Evolutionary conservation across 92 coral and sea anemone species (phyloP), one percentile per base, ranked within the genome.

Genomic region (Umimayanthus kanabou): DNA sequence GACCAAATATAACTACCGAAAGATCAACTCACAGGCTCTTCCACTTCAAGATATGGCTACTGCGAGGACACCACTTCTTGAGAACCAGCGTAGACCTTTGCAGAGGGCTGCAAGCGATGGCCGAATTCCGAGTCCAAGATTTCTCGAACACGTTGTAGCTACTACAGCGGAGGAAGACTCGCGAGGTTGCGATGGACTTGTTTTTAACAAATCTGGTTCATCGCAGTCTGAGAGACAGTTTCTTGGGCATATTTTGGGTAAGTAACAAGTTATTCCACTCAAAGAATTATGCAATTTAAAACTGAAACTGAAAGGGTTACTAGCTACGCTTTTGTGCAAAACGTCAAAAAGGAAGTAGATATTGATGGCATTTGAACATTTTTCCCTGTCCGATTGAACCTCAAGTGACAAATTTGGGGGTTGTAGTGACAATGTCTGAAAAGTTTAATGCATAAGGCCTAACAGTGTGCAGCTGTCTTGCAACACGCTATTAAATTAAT

Each of bases 11-110:
- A 75, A 8, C 22, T 42, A 10, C 25, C 50, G 40, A 16, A 11
- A 22, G 79, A 20, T 61, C 69, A 22, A 39, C 79, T 10, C n/a
- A 39, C 79, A 25, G 53, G 79, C 26, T 37, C 10, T 39, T 6
- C 53, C 50, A 75, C 79, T 75, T 45, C 79, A 75, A 75, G 28
- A 61, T 13, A 83, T 83, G 87, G 87, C 77, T 3, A 69, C 61
- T 29, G 87, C 87, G 7, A 70, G 25, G 6, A 83, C 87, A 4
- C 87, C 79, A 23, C 87, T 83, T 25, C 66, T 83, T 53, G 77
- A 70, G 13, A 65, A 65, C 13, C 49, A 80, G 15, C 25, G 45
- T 1, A 26, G 25, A 28, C 45, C 11, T 30, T 8, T 40, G 23
- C 25, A 53, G 26, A 83, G 66, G 7, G 55, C 42, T 2, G 64